Evolutionary conservation across 2,797 vertebrate species (phyloP).

Genomic region (Silurus aristotelis): DNA sequence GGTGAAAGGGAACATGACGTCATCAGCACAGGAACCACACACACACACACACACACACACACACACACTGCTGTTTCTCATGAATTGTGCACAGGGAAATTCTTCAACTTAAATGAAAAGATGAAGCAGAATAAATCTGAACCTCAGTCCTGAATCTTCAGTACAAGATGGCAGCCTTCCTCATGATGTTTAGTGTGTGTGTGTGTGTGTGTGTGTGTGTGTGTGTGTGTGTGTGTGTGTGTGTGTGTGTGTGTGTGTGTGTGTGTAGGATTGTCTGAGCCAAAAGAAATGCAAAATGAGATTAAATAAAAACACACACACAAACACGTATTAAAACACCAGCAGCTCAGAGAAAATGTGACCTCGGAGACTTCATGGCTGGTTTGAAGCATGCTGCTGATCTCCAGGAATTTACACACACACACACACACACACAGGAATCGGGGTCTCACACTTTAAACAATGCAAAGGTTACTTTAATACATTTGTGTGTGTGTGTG

Average conservation of each 20-base stretch:
- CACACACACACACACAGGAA: not conserved
- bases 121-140: not conserved
- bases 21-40: not conserved
- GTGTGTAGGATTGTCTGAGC: too few species aligned
- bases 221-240: not conserved
- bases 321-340: not conserved
- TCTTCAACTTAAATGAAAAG: not conserved
- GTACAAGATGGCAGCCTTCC: not conserved
- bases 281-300: too few species aligned
- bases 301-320: not conserved
- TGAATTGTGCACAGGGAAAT: not conserved
- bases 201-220: conserved; percentile 10
- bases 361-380: too few species aligned
- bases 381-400: too few species aligned
- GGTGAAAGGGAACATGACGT: conserved; percentile 54
- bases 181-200: not conserved
- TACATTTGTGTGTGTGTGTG: too few species aligned
- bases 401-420: not conserved
- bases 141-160: not conserved
- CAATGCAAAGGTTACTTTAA: too few species aligned
- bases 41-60: not conserved
- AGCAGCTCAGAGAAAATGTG: too few species aligned
- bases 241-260: too few species aligned
- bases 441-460: too few species aligned
- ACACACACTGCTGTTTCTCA: not conserved